Evolutionary conservation across 23 tunicate species (phyloP), one percentile per base, ranked within the genome.

Genomic region (Ascidia mentula): DNA sequence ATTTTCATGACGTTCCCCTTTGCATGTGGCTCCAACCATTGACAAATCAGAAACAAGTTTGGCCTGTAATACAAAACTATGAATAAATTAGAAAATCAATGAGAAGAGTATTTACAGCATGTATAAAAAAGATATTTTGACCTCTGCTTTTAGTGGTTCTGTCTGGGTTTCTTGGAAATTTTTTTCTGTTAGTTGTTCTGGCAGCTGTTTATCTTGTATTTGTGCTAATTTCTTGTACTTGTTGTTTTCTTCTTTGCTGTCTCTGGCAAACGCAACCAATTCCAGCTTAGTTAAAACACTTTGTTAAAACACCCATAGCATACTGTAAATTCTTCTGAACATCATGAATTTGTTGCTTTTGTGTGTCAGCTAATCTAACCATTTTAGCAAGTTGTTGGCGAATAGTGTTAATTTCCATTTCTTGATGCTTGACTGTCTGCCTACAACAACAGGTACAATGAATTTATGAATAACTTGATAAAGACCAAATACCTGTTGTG

Each of bases 1-100:
- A 37, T 93, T 92, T 31, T 85, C 79, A 72, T 93, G 98, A 0
- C 98, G 85, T 1, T 93, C 93, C 0, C 97, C 98, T 26, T 83
- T 60, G 72, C 98, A 93, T 42, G 77, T 89, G 0, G 98, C 94
- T 0, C 94, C 98, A 45, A 77, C n/a, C 6, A 77, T 74, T 13
- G 97, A 81, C 28, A 91, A 69, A 35, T 91, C 97, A 31, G 86
- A 79, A 7, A 80, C 77, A 17, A 91, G 77, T 91, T 82, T 91
- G 0, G 84, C 97, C 82, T 78, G 59, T 2, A 33, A 35, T 4
- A 70, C 6, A 70, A 9, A 70, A 7, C 8, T 26, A 17, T 70
- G 18, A 31, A 7, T 69, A 69, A 69, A 20, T 42, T 42, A 15
- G 53, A 12, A 12, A 42, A 42, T 9, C 15, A 9, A 15, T 42